These are phyloP conservation scores for Nyctibius bracteatus DNA, from an alignment of 2,113 vertebrate species.

Conservation along the genomic window DNA sequence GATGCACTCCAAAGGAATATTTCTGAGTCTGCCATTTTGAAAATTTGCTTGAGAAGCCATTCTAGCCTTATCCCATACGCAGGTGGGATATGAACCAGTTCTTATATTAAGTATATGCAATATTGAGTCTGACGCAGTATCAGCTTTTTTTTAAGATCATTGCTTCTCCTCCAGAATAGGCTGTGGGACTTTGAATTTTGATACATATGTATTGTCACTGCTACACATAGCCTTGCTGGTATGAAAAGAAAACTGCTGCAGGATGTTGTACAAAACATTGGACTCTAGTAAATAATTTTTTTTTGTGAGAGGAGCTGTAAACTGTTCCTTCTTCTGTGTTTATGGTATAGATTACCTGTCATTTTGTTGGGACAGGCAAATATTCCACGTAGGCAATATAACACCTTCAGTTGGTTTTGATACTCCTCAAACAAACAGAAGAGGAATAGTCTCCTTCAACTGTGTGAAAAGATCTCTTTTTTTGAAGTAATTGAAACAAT, in stretches of 20 bases:
- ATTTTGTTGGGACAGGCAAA: background rate
- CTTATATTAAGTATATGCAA: background rate
- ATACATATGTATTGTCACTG: fast-evolving
- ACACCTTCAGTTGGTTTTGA: background rate
- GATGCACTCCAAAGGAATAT: background rate
- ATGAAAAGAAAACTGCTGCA: background rate
- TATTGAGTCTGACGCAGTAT: background rate
- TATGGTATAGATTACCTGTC: background rate
- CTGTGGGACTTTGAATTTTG: background rate
- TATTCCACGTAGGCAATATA: background rate
- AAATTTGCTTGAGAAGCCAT: background rate
- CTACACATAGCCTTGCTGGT: background rate
- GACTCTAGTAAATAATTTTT: background rate
- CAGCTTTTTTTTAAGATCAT: background rate
- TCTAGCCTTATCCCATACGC: background rate
- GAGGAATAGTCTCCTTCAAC: background rate
- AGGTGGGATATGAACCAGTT: background rate
- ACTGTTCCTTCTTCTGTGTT: background rate
- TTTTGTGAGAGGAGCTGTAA: background rate
- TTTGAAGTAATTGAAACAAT: background rate
- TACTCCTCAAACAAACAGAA: background rate
- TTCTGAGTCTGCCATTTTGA: background rate
- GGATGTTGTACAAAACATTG: background rate
- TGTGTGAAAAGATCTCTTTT: background rate
- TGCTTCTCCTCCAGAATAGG: background rate